These are phyloP conservation scores for Arrhopalites spinosus DNA, from an alignment of 2,888 invertebrate species.

Conservation along the genomic window DNA sequence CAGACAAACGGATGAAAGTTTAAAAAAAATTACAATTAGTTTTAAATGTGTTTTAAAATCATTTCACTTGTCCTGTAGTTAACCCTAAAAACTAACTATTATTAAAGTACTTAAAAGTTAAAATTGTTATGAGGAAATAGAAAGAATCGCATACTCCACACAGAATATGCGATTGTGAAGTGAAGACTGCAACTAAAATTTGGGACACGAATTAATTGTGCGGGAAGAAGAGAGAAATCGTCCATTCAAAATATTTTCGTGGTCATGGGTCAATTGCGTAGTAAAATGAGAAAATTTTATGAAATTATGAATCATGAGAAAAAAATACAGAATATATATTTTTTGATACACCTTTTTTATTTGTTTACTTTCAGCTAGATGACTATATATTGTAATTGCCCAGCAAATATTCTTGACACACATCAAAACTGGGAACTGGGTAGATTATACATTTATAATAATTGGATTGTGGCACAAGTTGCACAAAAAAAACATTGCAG, in stretches of 20 bases:
- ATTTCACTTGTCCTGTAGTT: no score
- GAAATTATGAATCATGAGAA: no score
- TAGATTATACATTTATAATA: neutral
- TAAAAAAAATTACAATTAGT: neutral
- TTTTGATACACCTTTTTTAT: no score
- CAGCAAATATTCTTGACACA: neutral
- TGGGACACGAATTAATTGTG: neutral
- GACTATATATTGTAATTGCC: slow-evolving; percentile 6
- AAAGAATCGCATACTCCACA: neutral
- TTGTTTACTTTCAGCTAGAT: slow-evolving; percentile 25
- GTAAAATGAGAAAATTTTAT: no score
- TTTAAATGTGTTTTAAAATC: neutral
- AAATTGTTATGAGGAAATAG: neutral
- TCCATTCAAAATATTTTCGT: no score
- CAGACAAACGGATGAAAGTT: neutral
- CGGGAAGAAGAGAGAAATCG: neutral
- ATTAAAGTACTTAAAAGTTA: neutral
- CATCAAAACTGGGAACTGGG: neutral
- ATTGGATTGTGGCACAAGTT: neutral
- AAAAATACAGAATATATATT: no score
- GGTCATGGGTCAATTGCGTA: no score
- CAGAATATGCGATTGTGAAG: neutral
- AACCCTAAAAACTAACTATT: no score
- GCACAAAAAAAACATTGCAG: neutral
- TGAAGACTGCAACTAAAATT: neutral